Conservation (phyloP, 1,140 invertebrate genomes). For the Heliothis virescens region DNA sequence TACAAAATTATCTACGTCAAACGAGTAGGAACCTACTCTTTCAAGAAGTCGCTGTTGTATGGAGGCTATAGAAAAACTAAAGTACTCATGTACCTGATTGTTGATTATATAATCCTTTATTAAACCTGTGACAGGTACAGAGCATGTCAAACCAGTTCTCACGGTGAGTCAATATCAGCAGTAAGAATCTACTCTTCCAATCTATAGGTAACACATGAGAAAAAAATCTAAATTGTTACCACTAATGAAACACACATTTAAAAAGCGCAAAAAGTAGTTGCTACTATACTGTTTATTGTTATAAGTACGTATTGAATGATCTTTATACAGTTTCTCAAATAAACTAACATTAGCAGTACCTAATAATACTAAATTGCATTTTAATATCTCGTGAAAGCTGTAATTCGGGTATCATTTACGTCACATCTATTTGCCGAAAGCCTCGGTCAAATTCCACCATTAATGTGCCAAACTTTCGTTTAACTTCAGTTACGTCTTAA, state of each 20-base stretch:
- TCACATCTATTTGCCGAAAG: too few species aligned
- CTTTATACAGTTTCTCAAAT: neutral
- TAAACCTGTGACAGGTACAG: constrained; percentile 7
- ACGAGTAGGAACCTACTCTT: neutral
- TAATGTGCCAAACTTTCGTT: neutral
- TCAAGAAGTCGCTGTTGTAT: neutral
- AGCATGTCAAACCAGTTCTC: constrained; percentile 41
- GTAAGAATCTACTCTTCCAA: constrained; percentile 30
- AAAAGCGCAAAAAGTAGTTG: neutral
- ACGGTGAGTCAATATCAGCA: constrained; percentile 40
- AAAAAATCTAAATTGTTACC: constrained; percentile 37
- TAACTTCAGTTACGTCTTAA: neutral
- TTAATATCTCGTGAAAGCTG: neutral
- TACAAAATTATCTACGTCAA: neutral
- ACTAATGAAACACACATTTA: constrained; percentile 6
- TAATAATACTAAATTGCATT: neutral
- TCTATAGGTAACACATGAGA: neutral
- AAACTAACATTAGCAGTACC: neutral
- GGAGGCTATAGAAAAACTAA: neutral
- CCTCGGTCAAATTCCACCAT: too few species aligned
- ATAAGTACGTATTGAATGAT: neutral
- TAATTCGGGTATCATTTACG: too few species aligned
- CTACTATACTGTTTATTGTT: neutral
- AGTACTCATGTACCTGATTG: constrained; percentile 20
- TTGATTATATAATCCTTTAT: constrained; percentile 35